phyloP scores from a whole-genome alignment of 2,113 vertebrate genomes.

The Melierax canorus region DNA sequence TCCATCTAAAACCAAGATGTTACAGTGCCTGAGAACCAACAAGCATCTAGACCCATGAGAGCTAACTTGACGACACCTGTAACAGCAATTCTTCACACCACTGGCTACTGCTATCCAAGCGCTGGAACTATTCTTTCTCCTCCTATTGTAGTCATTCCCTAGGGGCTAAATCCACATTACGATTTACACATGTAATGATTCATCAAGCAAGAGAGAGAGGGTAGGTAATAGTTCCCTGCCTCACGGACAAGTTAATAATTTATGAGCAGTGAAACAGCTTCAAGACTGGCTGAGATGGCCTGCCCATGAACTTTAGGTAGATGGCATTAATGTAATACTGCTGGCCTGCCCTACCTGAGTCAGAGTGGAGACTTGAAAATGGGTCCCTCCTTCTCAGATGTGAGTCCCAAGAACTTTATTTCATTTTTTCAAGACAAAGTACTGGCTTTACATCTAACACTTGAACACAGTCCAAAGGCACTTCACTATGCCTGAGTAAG shows the following conservation, averaged over 20 bases:
- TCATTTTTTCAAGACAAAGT: background rate
- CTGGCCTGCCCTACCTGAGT: background rate
- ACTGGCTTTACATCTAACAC: background rate
- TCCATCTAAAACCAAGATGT: background rate
- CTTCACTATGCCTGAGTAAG: background rate
- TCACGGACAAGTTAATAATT: background rate
- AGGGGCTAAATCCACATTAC: background rate
- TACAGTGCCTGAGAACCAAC: background rate
- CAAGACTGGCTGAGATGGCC: background rate
- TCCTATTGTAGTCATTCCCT: background rate
- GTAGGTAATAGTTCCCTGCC: background rate
- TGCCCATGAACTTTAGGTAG: background rate
- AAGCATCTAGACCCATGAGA: background rate
- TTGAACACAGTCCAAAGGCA: background rate
- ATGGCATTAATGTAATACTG: background rate
- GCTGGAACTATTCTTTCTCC: background rate
- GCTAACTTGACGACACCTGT: accelerated
- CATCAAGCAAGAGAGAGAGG: background rate
- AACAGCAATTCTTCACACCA: background rate
- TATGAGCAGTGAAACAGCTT: background rate
- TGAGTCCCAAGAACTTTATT: background rate
- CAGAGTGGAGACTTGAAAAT: background rate
- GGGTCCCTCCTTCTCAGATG: background rate
- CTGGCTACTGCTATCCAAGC: background rate
- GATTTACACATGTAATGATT: background rate